phyloP scores from a whole-genome alignment of 2,888 invertebrate species.

The Tinea semifulvella region DNA sequence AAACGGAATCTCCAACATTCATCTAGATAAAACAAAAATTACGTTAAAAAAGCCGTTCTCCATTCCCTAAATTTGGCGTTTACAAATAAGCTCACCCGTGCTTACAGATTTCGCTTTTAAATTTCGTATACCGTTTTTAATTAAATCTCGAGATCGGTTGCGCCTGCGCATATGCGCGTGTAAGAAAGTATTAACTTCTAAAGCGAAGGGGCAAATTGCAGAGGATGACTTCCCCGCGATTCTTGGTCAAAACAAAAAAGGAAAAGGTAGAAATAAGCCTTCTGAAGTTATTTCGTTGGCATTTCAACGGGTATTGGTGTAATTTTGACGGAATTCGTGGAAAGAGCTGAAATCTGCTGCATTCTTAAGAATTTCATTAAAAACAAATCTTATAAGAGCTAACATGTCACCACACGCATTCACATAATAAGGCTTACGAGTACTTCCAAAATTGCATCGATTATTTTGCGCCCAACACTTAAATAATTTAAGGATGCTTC shows the following conservation, averaged over 20 bases:
- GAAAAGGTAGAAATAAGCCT: not conserved
- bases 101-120: conserved; percentile 26
- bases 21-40: conserved; percentile 8
- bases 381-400: not conserved
- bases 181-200: conserved; percentile 44
- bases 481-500: too few species aligned
- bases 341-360: not conserved
- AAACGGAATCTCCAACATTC: not conserved
- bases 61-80: conserved; percentile 25
- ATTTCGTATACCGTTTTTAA: conserved; percentile 53
- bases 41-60: not conserved
- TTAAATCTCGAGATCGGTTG: conserved; percentile 33
- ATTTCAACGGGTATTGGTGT: conserved; percentile 1
- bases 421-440: too few species aligned
- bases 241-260: conserved; percentile 23
- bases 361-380: not conserved
- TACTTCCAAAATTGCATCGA: too few species aligned
- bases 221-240: conserved; percentile 25
- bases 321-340: conserved; percentile 10
- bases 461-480: too few species aligned
- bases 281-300: conserved; percentile 5
- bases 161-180: conserved; percentile 30
- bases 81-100: conserved; percentile 26
- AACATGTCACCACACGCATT: conserved; percentile 3
- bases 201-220: conserved; percentile 27